A percentile compares a stretch with the other conserved stretches of the same genome.
These are phyloP conservation scores for Habrosyne pyritoides DNA, from an alignment of 2,888 invertebrate species.

Conservation along the genomic window DNA sequence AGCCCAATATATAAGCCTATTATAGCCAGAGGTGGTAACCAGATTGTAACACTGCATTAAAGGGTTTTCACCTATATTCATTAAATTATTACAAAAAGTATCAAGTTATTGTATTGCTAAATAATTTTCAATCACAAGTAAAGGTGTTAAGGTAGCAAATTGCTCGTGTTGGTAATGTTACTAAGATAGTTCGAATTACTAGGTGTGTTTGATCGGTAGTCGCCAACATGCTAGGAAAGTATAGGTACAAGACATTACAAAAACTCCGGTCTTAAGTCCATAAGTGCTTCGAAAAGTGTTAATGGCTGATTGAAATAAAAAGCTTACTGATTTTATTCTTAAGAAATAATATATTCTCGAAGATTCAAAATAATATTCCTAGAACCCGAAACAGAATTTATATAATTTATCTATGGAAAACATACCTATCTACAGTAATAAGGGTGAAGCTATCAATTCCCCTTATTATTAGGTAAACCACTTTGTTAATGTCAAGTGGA, in stretches of 20 bases:
- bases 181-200: conserved; percentile 37
- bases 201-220: conserved; percentile 49
- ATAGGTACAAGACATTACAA: neutral
- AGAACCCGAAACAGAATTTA: too few species aligned
- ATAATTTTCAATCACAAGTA: conserved; percentile 1
- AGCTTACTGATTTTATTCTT: too few species aligned
- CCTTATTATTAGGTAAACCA: too few species aligned
- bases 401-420: too few species aligned
- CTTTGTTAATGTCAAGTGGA: too few species aligned
- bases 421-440: too few species aligned
- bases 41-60: conserved; percentile 19
- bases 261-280: neutral
- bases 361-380: too few species aligned
- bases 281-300: neutral
- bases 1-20: neutral
- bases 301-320: neutral
- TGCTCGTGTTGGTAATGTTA: conserved; percentile 9
- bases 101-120: neutral
- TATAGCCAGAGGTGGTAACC: conserved; percentile 7
- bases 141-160: conserved; percentile 9
- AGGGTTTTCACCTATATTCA: conserved; percentile 23
- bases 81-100: neutral
- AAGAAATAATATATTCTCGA: too few species aligned
- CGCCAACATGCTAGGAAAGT: conserved; percentile 45
- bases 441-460: too few species aligned